Base-by-base conservation (phyloP, 2,797 vertebrate genomes). In the Uromys caudimaculatus region DNA sequence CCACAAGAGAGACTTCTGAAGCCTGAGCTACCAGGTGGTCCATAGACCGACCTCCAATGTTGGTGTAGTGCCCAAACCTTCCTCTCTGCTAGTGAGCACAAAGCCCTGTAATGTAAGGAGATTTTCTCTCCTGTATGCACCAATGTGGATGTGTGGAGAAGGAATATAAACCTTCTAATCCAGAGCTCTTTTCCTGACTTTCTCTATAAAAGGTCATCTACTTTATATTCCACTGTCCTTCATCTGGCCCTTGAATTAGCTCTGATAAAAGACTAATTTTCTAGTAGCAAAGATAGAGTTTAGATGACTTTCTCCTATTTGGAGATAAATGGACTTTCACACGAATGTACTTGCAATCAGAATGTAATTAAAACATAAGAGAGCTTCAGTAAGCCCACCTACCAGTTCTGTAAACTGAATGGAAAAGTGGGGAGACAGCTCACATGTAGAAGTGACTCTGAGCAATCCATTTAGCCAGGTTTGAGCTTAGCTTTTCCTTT, bases 201-300 rank as follows among this genome's bases (percentile, higher is more conserved):
- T 64, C 16, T 27, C 81, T 77, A 19, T 86, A 23, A 71, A 90
- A 97, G 77, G 87, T 83, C 82, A 73, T 38, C 38, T 83, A 79
- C 71, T 93, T 96, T 64, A 71, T 71, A 89, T 78, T 85, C 81
- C 16, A 24, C 29, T n/a, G 56, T 54, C 82, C 78, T 96, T 96
- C 85, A 92, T 41, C 73, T 93, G 77, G 60, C 38, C 64, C 89
- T 88, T 81, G 90, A 97, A 95, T 92, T 88, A 93, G 92, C 78
- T 71, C 77, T 83, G 92, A 96, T 92, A 92, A 96, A 81, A 96
- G 94, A 89, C 88, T 93, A 93, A 97, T 96, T 95, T 97, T 91
- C 93, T 78, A 83, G 78, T 23, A 54, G 47, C 47, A 54, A 76
- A 93, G 95, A 92, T 6, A 95, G 44, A 95, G 54, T 90, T 93